A percentile compares a stretch with the other conserved stretches of the same genome.
Evolutionary conservation across 1,140 invertebrate species (phyloP).

Genomic region (Dreissena polymorpha): DNA sequence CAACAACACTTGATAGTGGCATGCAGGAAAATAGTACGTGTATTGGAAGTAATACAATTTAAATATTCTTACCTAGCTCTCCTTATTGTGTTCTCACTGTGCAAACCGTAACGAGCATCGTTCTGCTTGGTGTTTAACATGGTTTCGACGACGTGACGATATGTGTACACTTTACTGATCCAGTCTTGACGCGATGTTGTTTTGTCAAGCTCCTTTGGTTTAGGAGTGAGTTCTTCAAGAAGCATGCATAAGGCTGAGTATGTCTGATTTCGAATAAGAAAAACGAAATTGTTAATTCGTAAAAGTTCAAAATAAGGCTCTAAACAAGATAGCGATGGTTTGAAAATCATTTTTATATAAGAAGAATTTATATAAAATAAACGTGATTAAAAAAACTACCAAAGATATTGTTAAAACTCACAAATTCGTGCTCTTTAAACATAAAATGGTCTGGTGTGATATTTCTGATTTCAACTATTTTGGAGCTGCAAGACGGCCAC

Average conservation of each 20-base stretch:
- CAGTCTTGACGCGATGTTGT: not conserved
- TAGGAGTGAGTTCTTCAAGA: constrained; percentile 16
- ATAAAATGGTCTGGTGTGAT: constrained; percentile 31
- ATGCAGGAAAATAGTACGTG: too few species aligned
- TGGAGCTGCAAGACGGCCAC: constrained; percentile 20
- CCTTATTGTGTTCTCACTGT: constrained; percentile 21
- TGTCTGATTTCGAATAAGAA: constrained; percentile 12
- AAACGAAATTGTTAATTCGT: not conserved
- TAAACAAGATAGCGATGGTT: too few species aligned
- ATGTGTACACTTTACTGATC: constrained; percentile 38
- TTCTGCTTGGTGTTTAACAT: constrained; percentile 25
- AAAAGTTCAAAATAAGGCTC: too few species aligned
- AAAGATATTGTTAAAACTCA: constrained; percentile 10
- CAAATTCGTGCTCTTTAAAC: constrained; percentile 42
- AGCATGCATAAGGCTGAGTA: constrained; percentile 38
- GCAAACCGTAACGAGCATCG: constrained; percentile 20
- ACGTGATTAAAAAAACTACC: too few species aligned
- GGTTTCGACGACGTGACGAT: constrained; percentile 38
- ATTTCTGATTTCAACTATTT: constrained; percentile 3
- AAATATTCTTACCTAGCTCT: constrained; percentile 26
- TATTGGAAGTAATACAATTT: too few species aligned
- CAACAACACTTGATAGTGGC: too few species aligned
- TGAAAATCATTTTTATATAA: too few species aligned
- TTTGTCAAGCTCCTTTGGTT: constrained; percentile 9
- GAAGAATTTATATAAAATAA: too few species aligned